These are phyloP conservation scores for Podocnemis expansa DNA, from an alignment of 2,113 vertebrate genomes.

Conservation along the genomic window DNA sequence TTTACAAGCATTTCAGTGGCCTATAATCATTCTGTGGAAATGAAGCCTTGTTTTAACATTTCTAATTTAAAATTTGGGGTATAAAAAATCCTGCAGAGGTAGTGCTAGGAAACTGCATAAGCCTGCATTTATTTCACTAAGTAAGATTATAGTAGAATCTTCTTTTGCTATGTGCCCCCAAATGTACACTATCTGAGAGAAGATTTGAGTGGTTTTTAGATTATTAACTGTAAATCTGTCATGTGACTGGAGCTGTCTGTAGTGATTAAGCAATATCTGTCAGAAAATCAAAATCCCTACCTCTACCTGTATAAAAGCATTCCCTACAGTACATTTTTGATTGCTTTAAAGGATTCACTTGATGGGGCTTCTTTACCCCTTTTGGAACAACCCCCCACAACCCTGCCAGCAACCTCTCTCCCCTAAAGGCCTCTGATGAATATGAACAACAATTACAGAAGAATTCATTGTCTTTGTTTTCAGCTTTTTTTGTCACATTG, in stretches of 20 bases:
- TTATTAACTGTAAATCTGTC: neutral
- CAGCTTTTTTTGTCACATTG: too few relatives aligned
- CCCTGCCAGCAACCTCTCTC: neutral
- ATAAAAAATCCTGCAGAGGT: neutral
- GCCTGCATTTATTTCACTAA: neutral
- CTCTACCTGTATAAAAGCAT: neutral
- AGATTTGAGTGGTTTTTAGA: neutral
- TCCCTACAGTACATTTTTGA: neutral
- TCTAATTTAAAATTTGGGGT: neutral
- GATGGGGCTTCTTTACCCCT: neutral
- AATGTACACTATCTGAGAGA: neutral
- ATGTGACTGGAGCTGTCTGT: neutral
- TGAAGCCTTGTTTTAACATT: neutral
- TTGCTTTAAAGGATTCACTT: neutral
- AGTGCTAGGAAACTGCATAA: neutral
- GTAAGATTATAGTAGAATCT: neutral
- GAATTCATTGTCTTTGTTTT: neutral
- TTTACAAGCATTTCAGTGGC: neutral
- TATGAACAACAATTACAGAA: neutral
- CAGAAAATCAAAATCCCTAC: neutral
- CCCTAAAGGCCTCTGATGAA: neutral
- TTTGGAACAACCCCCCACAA: neutral
- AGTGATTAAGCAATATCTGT: neutral
- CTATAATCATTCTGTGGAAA: neutral
- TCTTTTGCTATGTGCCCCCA: neutral